Base-by-base conservation (phyloP, 1,140 invertebrate genomes). In the Drosophila tristis region DNA sequence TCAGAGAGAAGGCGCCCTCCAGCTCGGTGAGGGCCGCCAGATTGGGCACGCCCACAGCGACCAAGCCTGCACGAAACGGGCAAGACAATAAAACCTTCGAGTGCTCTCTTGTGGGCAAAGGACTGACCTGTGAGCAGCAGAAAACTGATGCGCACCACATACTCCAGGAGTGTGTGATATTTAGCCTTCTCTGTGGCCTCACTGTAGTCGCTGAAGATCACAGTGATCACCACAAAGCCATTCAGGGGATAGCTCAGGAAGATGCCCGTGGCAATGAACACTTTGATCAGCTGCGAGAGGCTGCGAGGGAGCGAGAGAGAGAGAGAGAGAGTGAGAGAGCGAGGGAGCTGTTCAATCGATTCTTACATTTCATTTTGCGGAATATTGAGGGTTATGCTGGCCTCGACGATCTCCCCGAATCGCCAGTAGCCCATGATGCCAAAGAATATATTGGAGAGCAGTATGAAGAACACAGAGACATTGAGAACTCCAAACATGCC, bases 371-470 rank as follows among this genome's bases (percentile, higher is more conserved):
- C 74, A 29, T 61, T 62, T 23, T 47, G 49, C 0, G 81, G 82
- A 45, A 86, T 78, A 35, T 86, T 86, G 0, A 86, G 56, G 5
- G 81, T 86, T 5, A 86, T 57, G n/a, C 81, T 86, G 8, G 82
- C 81, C 5, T 74, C 55, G 2, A 87, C 82, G 4, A 5, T 39
- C 2, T 86, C 74, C 0, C 81, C 81, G 13, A 62, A 86, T 0
- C 82, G 78, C 81, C 81, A 86, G 25, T 86, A 86, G 2, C 81
- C 81, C 48, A 86, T 78, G 1, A 87, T 61, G 11, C 81, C 81
- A 6, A 86, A 87, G 13, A 81, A 74, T 6, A 81, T 48, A 20
- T 86, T 86, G 0, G 78, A 64, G 9, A 77, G 49, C 8, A 86
- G 63, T 13, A 86, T 87, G 15, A 73, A 87, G 0, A 86, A 31